Evolutionary conservation across 2,888 invertebrate genomes (phyloP), one percentile per base, ranked within the genome.

Genomic region (Chloroclystis v-ata): DNA sequence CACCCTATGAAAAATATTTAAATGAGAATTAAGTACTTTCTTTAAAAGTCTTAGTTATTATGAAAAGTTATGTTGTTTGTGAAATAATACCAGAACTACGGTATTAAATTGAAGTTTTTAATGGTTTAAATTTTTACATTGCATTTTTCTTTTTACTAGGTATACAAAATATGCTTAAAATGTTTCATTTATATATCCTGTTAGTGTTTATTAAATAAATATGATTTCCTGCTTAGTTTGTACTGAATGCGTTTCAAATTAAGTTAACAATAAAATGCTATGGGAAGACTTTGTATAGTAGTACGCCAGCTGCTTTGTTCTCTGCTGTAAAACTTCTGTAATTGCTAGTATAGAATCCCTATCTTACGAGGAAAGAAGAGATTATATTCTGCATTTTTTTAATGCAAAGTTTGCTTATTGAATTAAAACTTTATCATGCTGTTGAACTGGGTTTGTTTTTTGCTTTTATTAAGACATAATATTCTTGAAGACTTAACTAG

Each of bases 261-360:
- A 57, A 59, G 57, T 61, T 59, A 53, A 40, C 53, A 58, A 54
- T 59, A 62, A 65, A 65, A 56, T 62, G 52, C 59, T 61, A 63
- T 66, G 61, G n/a, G 59, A 56, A 54, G 44, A 60, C 56, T 57
- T 57, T 58, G 54, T 52, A 42, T 37, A 24, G 28, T 54, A 43
- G 49, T 55, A 57, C 49, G 42, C 35, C 35, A 43, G 44, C 35
- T 53, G 50, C 45, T 56, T 52, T 50, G 51, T 57, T 44, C 44
- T 46, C 45, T 43, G 50, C 53, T 40, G 48, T 55, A 49, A 50
- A 56, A 56, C 48, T 57, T 56, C 24, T 46, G 49, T 53, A 53
- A 54, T 49, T 54, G 50, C 45, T 48, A 29, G 37, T 40, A 43
- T 29, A 42, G 30, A 37, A 49, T 14, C 14, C 33, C 37, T 38